Conservation (phyloP, 2,113 vertebrate species). For the Pollimyrus isidori region DNA sequence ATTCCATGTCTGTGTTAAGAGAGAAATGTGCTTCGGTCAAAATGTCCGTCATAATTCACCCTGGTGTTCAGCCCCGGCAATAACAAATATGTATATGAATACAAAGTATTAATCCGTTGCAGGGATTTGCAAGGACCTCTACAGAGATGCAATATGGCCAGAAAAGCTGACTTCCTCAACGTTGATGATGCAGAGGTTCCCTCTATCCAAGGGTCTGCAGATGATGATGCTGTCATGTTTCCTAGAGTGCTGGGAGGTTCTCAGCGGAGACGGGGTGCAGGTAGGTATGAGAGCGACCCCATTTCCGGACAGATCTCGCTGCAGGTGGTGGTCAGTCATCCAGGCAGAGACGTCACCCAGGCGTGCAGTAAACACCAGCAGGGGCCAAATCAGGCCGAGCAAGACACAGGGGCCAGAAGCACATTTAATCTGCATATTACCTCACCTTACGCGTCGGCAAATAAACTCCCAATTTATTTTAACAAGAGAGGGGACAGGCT, state of each 20-base stretch:
- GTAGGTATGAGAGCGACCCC: neutral
- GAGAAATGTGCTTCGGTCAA: neutral
- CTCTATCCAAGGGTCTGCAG: neutral
- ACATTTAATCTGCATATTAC: conserved; percentile 2
- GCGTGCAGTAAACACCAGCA: neutral
- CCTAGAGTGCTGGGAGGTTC: neutral
- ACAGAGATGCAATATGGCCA: neutral
- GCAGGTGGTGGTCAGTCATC: neutral
- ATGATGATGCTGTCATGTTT: neutral
- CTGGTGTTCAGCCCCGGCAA: neutral
- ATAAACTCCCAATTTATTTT: conserved; percentile 7
- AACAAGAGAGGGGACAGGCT: neutral
- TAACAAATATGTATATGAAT: neutral
- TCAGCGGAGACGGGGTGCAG: neutral
- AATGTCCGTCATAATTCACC: neutral
- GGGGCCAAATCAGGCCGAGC: neutral
- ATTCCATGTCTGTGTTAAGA: neutral
- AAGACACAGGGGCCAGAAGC: neutral
- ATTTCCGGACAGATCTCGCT: neutral
- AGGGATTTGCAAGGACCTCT: neutral
- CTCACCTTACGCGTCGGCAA: neutral
- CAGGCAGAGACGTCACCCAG: neutral
- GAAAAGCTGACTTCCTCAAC: neutral
- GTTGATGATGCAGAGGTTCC: neutral
- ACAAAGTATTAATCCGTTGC: neutral